Evolutionary conservation across 2,113 vertebrate genomes (phyloP).

Genomic region (Sitta europaea): DNA sequence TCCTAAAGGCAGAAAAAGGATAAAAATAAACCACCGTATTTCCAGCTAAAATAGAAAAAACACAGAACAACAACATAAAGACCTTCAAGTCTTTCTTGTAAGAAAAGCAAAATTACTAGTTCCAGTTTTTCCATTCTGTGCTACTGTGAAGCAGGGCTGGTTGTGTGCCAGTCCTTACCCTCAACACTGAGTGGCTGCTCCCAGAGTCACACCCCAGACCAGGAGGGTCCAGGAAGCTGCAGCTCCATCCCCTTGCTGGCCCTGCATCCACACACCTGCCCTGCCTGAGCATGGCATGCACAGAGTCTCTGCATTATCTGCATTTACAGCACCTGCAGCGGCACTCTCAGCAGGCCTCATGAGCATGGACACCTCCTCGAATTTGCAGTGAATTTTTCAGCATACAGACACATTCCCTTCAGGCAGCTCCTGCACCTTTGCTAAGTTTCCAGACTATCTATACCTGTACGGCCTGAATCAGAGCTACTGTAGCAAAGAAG

Average conservation of each 20-base stretch:
- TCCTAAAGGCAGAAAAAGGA: slow-evolving; percentile 74
- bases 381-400: not conserved
- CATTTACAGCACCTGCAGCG: not conserved
- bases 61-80: not conserved
- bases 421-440: not conserved
- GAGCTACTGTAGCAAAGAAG: not conserved
- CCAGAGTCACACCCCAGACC: not conserved
- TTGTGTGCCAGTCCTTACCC: not conserved
- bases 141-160: not conserved
- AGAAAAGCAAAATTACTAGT: not conserved
- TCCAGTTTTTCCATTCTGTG: not conserved
- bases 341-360: not conserved
- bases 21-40: not conserved
- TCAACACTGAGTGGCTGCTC: not conserved
- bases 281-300: not conserved
- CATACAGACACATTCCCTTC: not conserved
- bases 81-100: not conserved
- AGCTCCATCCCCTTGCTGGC: not conserved
- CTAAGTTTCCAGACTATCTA: not conserved
- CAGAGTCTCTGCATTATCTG: not conserved
- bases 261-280: not conserved
- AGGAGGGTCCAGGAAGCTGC: not conserved
- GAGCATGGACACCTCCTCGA: not conserved
- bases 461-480: not conserved
- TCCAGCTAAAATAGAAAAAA: not conserved